These are phyloP conservation scores for Neocrepidodera transversa DNA, from an alignment of 2,888 invertebrate species.

Conservation along the genomic window DNA sequence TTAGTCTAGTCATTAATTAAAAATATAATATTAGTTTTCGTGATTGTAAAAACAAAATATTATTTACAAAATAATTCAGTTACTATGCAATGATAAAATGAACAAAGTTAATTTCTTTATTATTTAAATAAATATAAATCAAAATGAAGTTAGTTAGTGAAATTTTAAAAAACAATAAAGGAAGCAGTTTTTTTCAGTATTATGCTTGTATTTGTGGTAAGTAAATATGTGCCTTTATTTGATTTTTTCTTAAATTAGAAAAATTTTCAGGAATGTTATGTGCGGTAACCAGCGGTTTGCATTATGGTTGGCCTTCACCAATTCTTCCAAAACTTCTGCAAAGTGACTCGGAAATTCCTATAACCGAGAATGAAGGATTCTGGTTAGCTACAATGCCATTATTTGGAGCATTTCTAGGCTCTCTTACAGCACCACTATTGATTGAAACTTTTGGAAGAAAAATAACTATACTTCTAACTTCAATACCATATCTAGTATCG, in stretches of 20 bases:
- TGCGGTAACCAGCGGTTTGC: conserved; percentile 57
- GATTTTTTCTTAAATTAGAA: too few relatives aligned
- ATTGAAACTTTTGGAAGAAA: conserved; percentile 74
- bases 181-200: neutral
- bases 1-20: too few relatives aligned
- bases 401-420: conserved; percentile 70
- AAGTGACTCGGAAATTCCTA: conserved; percentile 45
- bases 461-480: conserved; percentile 66
- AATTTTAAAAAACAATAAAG: neutral
- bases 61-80: too few relatives aligned
- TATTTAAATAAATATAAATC: too few relatives aligned
- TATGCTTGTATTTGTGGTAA: neutral
- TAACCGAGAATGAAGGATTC: conserved; percentile 64
- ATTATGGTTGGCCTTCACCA: conserved; percentile 70
- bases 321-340: conserved; percentile 63
- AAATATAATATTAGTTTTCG: too few relatives aligned
- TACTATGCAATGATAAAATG: too few relatives aligned
- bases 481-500: conserved; percentile 66
- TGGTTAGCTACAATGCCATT: conserved; percentile 73
- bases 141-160: neutral
- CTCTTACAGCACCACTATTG: conserved; percentile 68
- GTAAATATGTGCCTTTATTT: neutral
- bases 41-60: too few relatives aligned
- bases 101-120: too few relatives aligned
- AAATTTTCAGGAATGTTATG: conserved; percentile 56